These are phyloP conservation scores for Drosophila mojavensis DNA, from an alignment of 1,140 invertebrate species.

Conservation along the genomic window DNA sequence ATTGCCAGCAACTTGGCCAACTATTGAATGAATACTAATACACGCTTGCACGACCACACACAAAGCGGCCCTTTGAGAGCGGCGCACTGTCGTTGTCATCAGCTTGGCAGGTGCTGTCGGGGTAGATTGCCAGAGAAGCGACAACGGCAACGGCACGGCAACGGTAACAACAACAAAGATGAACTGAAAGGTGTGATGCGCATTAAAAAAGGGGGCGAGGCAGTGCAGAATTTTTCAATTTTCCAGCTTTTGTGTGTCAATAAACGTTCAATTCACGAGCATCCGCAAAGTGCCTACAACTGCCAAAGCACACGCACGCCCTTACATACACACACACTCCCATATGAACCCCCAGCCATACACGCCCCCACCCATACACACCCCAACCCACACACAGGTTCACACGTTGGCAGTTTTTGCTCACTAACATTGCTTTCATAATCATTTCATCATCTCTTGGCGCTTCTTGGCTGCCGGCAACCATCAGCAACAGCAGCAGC, in stretches of 20 bases:
- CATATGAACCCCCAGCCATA: neutral
- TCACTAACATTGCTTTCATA: constrained; percentile 65
- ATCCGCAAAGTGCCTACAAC: constrained; percentile 76
- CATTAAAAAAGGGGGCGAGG: constrained; percentile 48
- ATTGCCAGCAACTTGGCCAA: constrained; percentile 48
- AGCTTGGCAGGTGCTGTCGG: constrained; percentile 26
- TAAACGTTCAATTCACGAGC: constrained; percentile 80
- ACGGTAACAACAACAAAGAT: constrained; percentile 44
- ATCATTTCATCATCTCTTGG: constrained; percentile 58
- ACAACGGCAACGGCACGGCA: constrained; percentile 45
- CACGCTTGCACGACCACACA: constrained; percentile 55
- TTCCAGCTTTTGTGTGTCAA: constrained; percentile 79
- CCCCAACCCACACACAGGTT: neutral
- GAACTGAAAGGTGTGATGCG: constrained; percentile 57
- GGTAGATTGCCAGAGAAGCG: constrained; percentile 51
- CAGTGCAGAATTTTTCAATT: constrained; percentile 77
- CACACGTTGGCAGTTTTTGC: constrained; percentile 46
- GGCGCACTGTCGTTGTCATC: constrained; percentile 42
- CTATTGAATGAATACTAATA: constrained; percentile 79
- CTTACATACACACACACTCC: too few relatives aligned
- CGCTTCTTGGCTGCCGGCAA: constrained; percentile 7
- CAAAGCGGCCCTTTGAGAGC: constrained; percentile 71
- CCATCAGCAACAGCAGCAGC: constrained; percentile 2
- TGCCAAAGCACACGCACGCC: constrained; percentile 51
- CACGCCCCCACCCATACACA: neutral